Evolutionary conservation across 2,113 vertebrate genomes (phyloP).

Genomic region (Albula glossodonta): DNA sequence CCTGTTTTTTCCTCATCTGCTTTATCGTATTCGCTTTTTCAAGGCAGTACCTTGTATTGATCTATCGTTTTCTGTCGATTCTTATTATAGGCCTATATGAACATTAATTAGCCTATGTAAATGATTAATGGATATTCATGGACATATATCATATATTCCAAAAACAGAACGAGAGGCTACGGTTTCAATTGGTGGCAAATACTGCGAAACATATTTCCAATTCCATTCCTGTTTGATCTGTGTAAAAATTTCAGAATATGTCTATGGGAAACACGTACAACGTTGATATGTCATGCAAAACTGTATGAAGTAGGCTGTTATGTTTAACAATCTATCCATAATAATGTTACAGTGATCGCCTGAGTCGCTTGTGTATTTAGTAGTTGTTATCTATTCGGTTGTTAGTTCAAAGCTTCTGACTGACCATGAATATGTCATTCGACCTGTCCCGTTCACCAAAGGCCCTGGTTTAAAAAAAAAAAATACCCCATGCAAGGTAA

Average conservation of each 20-base stretch:
- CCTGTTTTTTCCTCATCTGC: background rate
- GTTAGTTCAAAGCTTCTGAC: background rate
- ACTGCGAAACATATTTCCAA: background rate
- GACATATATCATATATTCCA: background rate
- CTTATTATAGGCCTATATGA: background rate
- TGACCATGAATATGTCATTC: conserved; percentile 4
- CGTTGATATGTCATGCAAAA: background rate
- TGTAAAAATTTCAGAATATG: background rate
- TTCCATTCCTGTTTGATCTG: background rate
- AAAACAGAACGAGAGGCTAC: background rate
- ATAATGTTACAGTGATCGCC: background rate
- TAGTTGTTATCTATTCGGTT: background rate
- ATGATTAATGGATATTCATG: background rate
- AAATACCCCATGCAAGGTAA: background rate
- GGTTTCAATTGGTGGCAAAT: background rate
- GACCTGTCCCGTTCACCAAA: background rate
- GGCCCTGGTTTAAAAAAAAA: conserved; percentile 21
- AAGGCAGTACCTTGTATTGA: background rate
- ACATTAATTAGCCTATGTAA: background rate
- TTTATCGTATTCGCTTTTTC: background rate
- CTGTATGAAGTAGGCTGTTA: background rate
- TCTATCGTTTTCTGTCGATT: background rate
- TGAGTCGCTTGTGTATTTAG: background rate
- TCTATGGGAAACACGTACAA: background rate
- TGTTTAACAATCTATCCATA: background rate